A percentile compares a stretch with the other conserved stretches of the same genome.
Evolutionary conservation across 2,888 invertebrate species (phyloP).

Genomic region (Leptothorax acervorum): DNA sequence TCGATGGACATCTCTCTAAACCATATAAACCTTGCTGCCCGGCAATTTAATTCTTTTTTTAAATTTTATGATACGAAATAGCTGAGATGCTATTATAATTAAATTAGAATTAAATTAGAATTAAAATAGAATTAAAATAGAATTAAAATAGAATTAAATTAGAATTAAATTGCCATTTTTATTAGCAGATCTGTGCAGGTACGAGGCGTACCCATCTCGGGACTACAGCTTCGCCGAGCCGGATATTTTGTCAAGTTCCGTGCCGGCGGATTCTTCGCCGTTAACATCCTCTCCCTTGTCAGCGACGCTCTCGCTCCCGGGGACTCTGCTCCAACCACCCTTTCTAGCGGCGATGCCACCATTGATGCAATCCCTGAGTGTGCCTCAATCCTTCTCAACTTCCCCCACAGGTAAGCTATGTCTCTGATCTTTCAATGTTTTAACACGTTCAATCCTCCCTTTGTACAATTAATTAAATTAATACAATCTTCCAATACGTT

Average conservation of each 20-base stretch:
- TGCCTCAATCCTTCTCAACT: slow-evolving; percentile 73
- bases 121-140: neutral
- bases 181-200: slow-evolving; percentile 72
- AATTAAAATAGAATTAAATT: too few species aligned
- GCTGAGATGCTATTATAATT: neutral
- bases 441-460: neutral
- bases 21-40: neutral
- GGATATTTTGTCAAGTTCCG: slow-evolving; percentile 64
- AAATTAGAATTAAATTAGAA: neutral
- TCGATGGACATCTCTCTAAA: slow-evolving; percentile 45
- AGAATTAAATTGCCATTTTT: slow-evolving; percentile 18
- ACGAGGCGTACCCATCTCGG: slow-evolving; percentile 68
- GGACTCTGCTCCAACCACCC: slow-evolving; percentile 73
- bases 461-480: neutral
- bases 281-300: slow-evolving; percentile 68
- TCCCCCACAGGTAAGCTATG: slow-evolving; percentile 65
- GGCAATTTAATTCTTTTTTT: neutral
- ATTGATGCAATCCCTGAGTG: slow-evolving; percentile 74
- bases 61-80: neutral
- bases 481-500: neutral
- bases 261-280: slow-evolving; percentile 66
- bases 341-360: slow-evolving; percentile 72
- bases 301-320: slow-evolving; percentile 71
- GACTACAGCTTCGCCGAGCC: slow-evolving; percentile 69
- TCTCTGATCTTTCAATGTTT: neutral